These are phyloP conservation scores for Panagrolaimus sp. DNA, from an alignment of 1,140 invertebrate genomes.

Conservation along the genomic window DNA sequence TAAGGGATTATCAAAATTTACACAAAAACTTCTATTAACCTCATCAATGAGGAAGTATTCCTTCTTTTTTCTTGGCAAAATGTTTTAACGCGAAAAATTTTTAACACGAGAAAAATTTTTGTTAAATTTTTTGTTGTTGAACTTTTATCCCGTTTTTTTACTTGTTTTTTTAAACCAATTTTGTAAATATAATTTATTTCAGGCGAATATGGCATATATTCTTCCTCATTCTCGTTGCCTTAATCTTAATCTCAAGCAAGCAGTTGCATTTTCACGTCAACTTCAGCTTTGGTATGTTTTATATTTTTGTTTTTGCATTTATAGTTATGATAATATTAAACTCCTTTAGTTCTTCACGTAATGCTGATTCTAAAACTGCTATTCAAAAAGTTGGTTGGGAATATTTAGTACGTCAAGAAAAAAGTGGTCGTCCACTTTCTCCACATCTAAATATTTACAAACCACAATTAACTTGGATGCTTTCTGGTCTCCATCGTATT, in stretches of 20 bases:
- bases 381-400: constrained; percentile 54
- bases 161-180: too few relatives aligned
- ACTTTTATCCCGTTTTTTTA: too few relatives aligned
- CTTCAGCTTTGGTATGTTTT: background rate
- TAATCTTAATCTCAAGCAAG: constrained; percentile 4
- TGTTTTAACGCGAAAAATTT: too few relatives aligned
- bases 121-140: too few relatives aligned
- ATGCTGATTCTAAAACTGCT: constrained; percentile 42
- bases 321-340: background rate
- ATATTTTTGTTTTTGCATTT: background rate
- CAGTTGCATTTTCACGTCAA: background rate
- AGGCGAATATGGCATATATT: too few relatives aligned
- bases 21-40: too few relatives aligned
- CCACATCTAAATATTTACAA: constrained; percentile 55
- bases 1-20: too few relatives aligned
- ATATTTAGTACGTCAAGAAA: constrained; percentile 45
- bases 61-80: too few relatives aligned
- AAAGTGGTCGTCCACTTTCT: constrained; percentile 45
- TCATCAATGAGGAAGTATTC: too few relatives aligned
- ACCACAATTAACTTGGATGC: constrained; percentile 55
- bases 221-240: background rate
- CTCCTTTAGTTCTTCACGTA: background rate
- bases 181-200: too few relatives aligned
- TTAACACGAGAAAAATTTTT: too few relatives aligned
- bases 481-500: constrained; percentile 56